Evolutionary conservation across 1,140 invertebrate genomes (phyloP).

Genomic region (Rhyacophila brunnea): DNA sequence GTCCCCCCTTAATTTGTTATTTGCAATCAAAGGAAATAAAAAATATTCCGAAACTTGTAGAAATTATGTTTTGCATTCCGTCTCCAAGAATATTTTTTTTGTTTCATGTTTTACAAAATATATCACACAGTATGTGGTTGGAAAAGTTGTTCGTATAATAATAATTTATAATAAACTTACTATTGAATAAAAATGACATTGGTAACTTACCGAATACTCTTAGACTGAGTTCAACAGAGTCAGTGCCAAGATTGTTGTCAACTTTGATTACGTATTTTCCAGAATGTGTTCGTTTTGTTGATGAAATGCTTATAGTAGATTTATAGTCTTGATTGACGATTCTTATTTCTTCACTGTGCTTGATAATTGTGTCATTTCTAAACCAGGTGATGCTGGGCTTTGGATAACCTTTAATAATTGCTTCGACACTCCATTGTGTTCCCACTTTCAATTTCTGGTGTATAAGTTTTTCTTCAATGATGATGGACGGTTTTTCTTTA

Average conservation of each 20-base stretch:
- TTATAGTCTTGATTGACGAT: conserved; percentile 59
- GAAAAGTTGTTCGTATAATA: too few relatives aligned
- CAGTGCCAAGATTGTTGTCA: conserved; percentile 67
- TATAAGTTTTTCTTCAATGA: conserved; percentile 59
- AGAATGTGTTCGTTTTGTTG: conserved; percentile 60
- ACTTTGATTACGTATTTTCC: conserved; percentile 67
- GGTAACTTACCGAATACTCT: conserved; percentile 71
- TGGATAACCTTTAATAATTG: conserved; percentile 66
- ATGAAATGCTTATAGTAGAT: conserved; percentile 63
- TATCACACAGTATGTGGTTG: too few relatives aligned
- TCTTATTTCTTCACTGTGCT: conserved; percentile 50
- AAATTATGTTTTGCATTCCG: too few relatives aligned
- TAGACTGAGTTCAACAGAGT: conserved; percentile 69
- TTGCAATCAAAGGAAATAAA: too few relatives aligned
- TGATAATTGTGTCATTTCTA: conserved; percentile 59
- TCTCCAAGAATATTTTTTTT: too few relatives aligned
- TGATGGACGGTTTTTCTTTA: conserved; percentile 65
- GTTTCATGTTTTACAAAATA: too few relatives aligned
- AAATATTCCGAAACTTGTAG: too few relatives aligned
- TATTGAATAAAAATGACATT: too few relatives aligned
- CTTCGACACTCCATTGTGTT: conserved; percentile 61
- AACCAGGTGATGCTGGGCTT: conserved; percentile 65
- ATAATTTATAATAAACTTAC: too few relatives aligned
- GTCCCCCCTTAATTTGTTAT: too few relatives aligned
- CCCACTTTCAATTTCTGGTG: conserved; percentile 62